Base-by-base conservation (phyloP, 2,113 vertebrate species). In the Alexandromys fortis region DNA sequence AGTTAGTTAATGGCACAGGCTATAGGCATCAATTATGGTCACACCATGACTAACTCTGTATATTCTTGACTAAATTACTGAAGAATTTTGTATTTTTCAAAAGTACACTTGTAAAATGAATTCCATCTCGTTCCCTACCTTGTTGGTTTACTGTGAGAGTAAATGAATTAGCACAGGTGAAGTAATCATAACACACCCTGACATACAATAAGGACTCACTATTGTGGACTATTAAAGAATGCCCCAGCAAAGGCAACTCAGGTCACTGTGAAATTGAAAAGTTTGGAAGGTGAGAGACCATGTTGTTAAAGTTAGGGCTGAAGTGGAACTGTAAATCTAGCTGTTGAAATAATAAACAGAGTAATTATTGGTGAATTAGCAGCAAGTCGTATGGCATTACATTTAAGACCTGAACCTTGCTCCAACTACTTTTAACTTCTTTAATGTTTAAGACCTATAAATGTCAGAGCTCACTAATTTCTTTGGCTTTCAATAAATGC, bases 381-480 rank as follows among this genome's bases (percentile, higher is more conserved):
- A 95, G 90, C 91, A 97, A 97, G 92, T 97, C 97, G 95, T 98
- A 98, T 58, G 96, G 96, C 82, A 93, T 94, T 96, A 94, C 89
- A 38, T 98, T 96, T 96, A 98, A 98, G 97, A 97, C 82, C 96
- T 98, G 94, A 97, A 98, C 98, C 97, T 98, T 98, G 88, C 90
- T 98, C 77, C 3, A 96, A 86, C 92, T 97, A 97, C 94, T 98
- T 98, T 98, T 97, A 98, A 87, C 87, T 98, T 95, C 97, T 98
- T 98, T 96, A 96, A 96, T 96, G 97, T 97, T 98, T 95, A 98
- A 98, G 96, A 96, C 97, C 98, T 97, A 96, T 91, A 35, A 98
- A 98, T 98, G 96, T 98, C 98, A 98, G 97, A 97, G 97, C 91
- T 98, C 97, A 93, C 95, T 98, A 98, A 98, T 97, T 98, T 97